A percentile compares a stretch with the other conserved stretches of the same genome.
phyloP scores from a whole-genome alignment of 2,113 vertebrate species.

The Perognathus longimembris region DNA sequence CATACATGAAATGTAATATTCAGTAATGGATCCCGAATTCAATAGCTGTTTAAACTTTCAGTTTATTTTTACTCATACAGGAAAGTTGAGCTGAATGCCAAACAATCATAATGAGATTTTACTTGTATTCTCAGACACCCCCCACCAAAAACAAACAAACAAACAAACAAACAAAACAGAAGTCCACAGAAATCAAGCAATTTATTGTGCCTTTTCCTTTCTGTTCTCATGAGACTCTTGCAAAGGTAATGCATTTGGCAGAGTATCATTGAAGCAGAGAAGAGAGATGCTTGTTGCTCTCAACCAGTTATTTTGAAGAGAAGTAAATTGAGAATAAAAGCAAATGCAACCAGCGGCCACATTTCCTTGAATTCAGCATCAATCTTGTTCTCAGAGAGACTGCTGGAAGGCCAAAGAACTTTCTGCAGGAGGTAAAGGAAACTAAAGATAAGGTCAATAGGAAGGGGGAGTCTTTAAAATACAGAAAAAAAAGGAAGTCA shows the following conservation, averaged over 20 bases:
- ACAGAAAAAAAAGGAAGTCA: not conserved
- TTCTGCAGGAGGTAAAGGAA: not conserved
- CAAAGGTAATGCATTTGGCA: not conserved
- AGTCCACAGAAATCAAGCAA: slow-evolving; percentile 48
- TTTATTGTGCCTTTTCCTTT: not conserved
- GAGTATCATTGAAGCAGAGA: not conserved
- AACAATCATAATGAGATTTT: slow-evolving; percentile 63
- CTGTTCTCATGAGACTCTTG: not conserved
- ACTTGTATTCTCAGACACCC: slow-evolving; percentile 36
- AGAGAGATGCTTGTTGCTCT: not conserved
- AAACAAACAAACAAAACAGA: not conserved
- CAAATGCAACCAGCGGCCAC: not conserved
- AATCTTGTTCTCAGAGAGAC: not conserved
- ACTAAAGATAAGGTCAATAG: not conserved
- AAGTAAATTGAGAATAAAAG: not conserved
- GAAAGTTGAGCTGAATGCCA: slow-evolving; percentile 71
- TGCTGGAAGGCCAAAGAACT: slow-evolving; percentile 14
- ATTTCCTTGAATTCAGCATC: slow-evolving; percentile 33
- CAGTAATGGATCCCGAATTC: slow-evolving; percentile 39
- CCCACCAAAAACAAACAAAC: slow-evolving; percentile 44
- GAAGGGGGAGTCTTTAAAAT: not conserved
- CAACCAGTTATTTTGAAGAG: not conserved
- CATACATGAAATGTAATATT: slow-evolving; percentile 21
- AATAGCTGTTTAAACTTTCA: slow-evolving; percentile 64
- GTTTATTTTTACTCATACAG: slow-evolving; percentile 60